These are phyloP conservation scores for Megalonaias nervosa DNA, from an alignment of 1,140 invertebrate genomes.

Conservation along the genomic window DNA sequence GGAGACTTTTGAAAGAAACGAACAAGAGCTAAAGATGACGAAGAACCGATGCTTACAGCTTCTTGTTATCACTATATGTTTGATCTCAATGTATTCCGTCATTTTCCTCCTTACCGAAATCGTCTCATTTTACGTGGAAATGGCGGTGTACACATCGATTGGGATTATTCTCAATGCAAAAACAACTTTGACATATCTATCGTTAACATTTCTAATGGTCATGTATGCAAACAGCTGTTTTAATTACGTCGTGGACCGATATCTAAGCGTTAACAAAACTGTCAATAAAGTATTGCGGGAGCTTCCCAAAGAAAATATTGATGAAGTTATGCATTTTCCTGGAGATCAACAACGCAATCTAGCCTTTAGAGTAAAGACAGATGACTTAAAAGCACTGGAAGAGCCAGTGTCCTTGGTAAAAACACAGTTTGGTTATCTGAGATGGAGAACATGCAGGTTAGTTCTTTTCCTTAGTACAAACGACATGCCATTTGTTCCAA, in stretches of 20 bases:
- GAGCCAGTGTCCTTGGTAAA: conserved; percentile 6
- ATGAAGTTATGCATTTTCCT: no score
- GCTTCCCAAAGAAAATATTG: no score
- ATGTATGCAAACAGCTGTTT: conserved; percentile 20
- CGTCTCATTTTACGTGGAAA: conserved; percentile 40
- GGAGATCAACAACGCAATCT: no score
- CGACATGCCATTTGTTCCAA: conserved; percentile 45
- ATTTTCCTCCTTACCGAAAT: conserved; percentile 40
- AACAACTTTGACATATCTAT: conserved; percentile 33
- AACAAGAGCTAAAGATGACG: background rate
- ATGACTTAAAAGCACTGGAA: background rate
- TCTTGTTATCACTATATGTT: conserved; percentile 23
- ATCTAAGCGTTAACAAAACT: conserved; percentile 43
- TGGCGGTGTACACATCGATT: conserved; percentile 46
- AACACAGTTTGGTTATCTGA: conserved; percentile 32
- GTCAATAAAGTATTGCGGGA: conserved; percentile 23
- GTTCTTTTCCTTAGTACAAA: conserved; percentile 42
- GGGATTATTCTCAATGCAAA: conserved; percentile 45
- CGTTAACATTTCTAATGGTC: conserved; percentile 32
- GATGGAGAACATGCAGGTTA: conserved; percentile 36
- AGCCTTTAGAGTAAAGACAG: no score
- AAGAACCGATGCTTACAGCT: conserved; percentile 17
- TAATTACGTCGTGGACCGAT: conserved; percentile 38
- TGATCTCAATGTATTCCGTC: conserved; percentile 43
- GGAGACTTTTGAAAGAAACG: conserved; percentile 13